Evolutionary conservation across 1,140 invertebrate species (phyloP), one percentile per base, ranked within the genome.

Genomic region (Nasonia longicornis): DNA sequence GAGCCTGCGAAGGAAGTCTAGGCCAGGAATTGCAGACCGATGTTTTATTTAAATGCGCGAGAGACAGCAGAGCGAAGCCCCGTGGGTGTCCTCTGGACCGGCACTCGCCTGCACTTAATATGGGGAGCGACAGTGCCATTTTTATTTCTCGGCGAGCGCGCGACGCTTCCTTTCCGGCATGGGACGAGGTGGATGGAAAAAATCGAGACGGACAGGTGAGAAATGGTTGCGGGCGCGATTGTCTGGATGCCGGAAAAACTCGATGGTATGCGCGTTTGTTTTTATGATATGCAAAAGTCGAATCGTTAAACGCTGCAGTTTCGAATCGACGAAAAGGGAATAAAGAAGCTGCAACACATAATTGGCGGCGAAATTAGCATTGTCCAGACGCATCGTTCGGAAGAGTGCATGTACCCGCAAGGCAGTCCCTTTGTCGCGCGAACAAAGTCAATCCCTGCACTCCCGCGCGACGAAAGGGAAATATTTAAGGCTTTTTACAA

Each of bases 41-140:
- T 84, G 80, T 83, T 84, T 84, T 83, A 85, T 85, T 85, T 83
- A 85, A 85, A 85, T 84, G 82, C 80, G 80, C 67, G 80, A 35
- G 81, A 63, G 76, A 72, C 35, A 38, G 38, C 73, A 73, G 66
- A 73, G 45, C 67, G 42, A 67, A 64, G 64, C 82, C 83, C 83
- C 83, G 74, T 45, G 84, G 84, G 84, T 80, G 76, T 83, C 84
- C 72, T 82, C 80, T 79, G 76, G 77, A 58, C 79, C 48, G 52
- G 48, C 79, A 77, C 72, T 71, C 82, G 71, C 64, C 58, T 79
- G 48, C 84, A 80, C 83, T 85, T 85, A 83, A 85, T 85, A 83
- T 82, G 66, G 75, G 67, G 80, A 80, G 76, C 78, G 80, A 84
- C 82, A 84, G 82, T 29, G 72, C 82, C 84, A 84, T 84, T 84